Conservation (phyloP, 2,113 vertebrate genomes). For the Caracal caracal region DNA sequence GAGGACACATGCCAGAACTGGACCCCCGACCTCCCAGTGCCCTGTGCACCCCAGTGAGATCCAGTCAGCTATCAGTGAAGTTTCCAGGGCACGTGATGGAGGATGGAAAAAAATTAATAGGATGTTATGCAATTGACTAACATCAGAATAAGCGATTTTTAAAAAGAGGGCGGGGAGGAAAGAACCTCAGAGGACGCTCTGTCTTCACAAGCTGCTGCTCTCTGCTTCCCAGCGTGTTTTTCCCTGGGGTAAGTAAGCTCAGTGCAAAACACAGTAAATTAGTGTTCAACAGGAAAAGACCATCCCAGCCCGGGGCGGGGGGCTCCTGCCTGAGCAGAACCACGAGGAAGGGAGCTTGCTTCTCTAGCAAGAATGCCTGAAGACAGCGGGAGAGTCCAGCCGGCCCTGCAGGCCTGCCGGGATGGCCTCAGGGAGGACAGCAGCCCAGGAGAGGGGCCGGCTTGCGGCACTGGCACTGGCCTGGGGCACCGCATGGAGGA, state of each 20-base stretch:
- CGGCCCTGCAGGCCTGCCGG: background rate
- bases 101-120: background rate
- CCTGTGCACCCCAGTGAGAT: background rate
- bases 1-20: background rate
- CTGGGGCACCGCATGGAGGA: background rate
- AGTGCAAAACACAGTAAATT: background rate
- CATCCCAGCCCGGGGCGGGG: background rate
- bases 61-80: background rate
- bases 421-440: background rate
- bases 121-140: background rate
- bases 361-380: background rate
- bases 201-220: fast-evolving
- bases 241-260: background rate
- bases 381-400: background rate
- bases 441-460: background rate
- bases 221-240: background rate
- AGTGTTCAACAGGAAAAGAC: background rate
- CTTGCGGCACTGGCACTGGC: background rate
- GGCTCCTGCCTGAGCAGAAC: background rate
- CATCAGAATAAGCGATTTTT: background rate
- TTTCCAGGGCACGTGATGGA: background rate
- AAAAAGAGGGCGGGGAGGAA: background rate
- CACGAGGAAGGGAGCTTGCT: background rate
- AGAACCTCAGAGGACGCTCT: background rate
- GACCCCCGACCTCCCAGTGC: background rate